These are phyloP conservation scores for Lophura nycthemera DNA, from an alignment of 2,113 vertebrate species.

Conservation along the genomic window DNA sequence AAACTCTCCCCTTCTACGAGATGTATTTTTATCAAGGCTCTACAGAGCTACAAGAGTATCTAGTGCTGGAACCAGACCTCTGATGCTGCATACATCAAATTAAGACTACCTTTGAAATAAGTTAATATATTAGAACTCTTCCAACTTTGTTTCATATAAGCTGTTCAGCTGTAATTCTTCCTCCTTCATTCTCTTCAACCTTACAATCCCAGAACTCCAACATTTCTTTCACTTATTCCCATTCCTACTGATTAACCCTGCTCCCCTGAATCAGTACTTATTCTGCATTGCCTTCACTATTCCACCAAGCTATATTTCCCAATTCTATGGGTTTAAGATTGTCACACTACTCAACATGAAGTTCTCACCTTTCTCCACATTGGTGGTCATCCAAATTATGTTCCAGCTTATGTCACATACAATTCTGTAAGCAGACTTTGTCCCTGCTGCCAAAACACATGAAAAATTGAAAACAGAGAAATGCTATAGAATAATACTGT, in stretches of 20 bases:
- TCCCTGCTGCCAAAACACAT: neutral
- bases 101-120: rapidly evolving
- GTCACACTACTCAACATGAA: neutral
- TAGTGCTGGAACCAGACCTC: neutral
- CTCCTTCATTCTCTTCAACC: neutral
- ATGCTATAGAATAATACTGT: rapidly evolving
- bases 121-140: neutral
- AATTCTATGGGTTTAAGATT: neutral
- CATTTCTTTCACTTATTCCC: neutral
- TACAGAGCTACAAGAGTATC: neutral
- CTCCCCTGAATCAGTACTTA: neutral
- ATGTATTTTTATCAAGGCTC: neutral
- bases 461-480: neutral
- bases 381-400: neutral
- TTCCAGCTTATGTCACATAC: neutral
- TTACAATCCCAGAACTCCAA: neutral
- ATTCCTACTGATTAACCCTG: neutral
- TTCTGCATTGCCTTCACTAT: rapidly evolving
- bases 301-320: neutral
- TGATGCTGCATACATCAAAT: rapidly evolving
- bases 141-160: neutral
- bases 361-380: neutral
- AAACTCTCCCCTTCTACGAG: neutral
- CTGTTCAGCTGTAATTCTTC: neutral
- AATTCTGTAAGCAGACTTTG: neutral